These are phyloP conservation scores for Conomelus anceps DNA, from an alignment of 2,888 invertebrate species.

Conservation along the genomic window DNA sequence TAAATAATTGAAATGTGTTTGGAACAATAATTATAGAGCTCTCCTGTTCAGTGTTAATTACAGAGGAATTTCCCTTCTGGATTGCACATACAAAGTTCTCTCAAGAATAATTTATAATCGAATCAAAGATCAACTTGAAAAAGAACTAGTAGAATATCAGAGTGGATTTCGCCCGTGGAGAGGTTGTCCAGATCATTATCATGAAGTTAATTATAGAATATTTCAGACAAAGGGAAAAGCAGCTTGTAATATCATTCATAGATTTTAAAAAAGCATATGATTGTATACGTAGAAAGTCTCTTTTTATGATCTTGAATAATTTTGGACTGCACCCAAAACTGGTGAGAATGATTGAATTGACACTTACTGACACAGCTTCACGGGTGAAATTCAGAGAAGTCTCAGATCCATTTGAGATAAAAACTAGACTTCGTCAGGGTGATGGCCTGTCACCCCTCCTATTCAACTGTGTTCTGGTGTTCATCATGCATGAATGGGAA, in stretches of 20 bases:
- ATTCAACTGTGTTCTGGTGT: neutral
- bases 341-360: neutral
- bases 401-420: neutral
- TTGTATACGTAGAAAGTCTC: neutral
- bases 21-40: too few species aligned
- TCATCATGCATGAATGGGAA: neutral
- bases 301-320: neutral
- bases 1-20: too few species aligned
- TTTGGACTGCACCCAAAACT: neutral
- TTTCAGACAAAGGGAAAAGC: neutral
- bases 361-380: neutral
- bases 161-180: neutral
- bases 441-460: neutral
- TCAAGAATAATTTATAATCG: neutral
- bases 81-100: neutral
- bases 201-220: neutral
- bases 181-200: neutral
- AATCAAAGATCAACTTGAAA: neutral
- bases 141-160: neutral
- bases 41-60: too few species aligned
- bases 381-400: neutral
- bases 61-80: neutral
- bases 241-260: slow-evolving; percentile 14
- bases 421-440: neutral
- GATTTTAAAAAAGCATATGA: slow-evolving; percentile 5